Percentiles rank a stretch among this genome's conserved stretches.
These are phyloP conservation scores for Pionites leucogaster DNA, from an alignment of 2,113 vertebrate genomes.

Conservation along the genomic window DNA sequence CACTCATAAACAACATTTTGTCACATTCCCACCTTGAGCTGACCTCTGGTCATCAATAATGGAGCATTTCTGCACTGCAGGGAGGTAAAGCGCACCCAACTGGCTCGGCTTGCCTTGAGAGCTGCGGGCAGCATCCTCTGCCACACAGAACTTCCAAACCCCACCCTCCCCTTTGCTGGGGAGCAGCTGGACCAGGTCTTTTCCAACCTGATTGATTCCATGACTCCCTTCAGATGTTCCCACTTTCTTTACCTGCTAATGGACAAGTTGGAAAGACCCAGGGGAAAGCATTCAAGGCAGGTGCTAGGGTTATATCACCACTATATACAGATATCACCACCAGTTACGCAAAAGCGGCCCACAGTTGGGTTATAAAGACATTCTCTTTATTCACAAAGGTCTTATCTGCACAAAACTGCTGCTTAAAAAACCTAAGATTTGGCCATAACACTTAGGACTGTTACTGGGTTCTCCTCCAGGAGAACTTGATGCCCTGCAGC, in stretches of 20 bases:
- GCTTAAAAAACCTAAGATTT: neutral
- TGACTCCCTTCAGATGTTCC: neutral
- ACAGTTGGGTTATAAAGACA: neutral
- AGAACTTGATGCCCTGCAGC: neutral
- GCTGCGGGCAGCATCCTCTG: neutral
- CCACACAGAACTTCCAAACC: neutral
- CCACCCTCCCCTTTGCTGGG: neutral
- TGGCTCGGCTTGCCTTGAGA: rapidly evolving
- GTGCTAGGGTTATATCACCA: neutral
- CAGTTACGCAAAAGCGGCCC: neutral
- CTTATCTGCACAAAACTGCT: neutral
- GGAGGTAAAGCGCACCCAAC: neutral
- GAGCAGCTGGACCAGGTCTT: neutral
- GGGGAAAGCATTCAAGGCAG: neutral
- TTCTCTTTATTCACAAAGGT: neutral
- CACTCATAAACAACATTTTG: neutral
- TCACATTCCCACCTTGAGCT: neutral
- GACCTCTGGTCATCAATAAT: neutral
- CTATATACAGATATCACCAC: neutral
- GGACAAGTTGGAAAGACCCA: neutral
- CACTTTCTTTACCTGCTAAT: neutral
- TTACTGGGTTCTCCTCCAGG: neutral
- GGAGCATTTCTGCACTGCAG: neutral
- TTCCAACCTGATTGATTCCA: neutral
- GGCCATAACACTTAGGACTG: neutral